A percentile compares a stretch with the other conserved stretches of the same genome.
phyloP scores from a whole-genome alignment of 2,797 vertebrate species.

The Ctenosaura bakeri region DNA sequence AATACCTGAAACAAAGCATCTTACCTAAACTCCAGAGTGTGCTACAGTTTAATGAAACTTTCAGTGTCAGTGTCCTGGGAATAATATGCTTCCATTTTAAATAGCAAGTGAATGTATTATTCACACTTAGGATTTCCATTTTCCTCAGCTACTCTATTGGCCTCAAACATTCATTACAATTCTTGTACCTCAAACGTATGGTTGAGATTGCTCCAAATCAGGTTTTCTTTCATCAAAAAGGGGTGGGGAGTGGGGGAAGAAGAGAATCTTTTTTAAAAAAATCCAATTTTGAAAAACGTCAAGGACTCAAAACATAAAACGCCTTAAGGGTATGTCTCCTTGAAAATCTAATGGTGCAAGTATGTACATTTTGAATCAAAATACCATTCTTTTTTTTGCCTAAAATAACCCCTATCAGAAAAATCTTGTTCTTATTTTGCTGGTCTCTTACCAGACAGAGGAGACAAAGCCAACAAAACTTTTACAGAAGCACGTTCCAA shows the following conservation, averaged over 20 bases:
- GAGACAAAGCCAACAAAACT: neutral
- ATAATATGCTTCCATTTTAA: constrained; percentile 39
- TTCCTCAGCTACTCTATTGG: constrained; percentile 14
- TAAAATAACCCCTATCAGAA: constrained; percentile 23
- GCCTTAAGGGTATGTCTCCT: neutral
- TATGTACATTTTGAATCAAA: constrained; percentile 32
- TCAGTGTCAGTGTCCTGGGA: constrained; percentile 8
- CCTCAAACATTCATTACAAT: constrained; percentile 21
- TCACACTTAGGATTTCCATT: constrained; percentile 30
- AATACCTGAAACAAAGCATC: constrained; percentile 55
- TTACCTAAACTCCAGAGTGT: neutral
- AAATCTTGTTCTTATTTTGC: neutral
- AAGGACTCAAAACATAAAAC: constrained; percentile 19
- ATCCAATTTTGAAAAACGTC: neutral
- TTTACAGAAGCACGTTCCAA: neutral
- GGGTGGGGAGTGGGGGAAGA: too few relatives aligned
- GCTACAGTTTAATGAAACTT: constrained; percentile 9
- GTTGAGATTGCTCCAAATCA: constrained; percentile 28
- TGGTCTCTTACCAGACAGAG: neutral
- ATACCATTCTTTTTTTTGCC: constrained; percentile 14
- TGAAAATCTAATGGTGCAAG: constrained; percentile 23
- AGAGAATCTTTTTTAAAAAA: neutral
- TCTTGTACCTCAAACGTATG: constrained; percentile 19
- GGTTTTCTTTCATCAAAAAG: neutral
- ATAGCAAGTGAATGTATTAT: constrained; percentile 33